A percentile compares a stretch with the other conserved stretches of the same genome.
These are phyloP conservation scores for Lathamus discolor DNA, from an alignment of 2,113 vertebrate genomes.

Conservation along the genomic window DNA sequence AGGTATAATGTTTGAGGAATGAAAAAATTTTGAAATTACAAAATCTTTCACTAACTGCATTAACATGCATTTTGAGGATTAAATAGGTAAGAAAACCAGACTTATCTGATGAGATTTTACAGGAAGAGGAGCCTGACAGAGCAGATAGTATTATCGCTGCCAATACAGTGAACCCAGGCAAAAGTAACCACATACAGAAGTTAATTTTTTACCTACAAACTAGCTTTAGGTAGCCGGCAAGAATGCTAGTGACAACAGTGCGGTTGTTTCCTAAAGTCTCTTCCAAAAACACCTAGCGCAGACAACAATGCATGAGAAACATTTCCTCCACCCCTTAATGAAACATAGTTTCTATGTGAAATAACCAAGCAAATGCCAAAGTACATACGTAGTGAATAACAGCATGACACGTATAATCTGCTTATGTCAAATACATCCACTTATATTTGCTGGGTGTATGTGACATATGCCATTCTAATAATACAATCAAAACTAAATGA, in stretches of 20 bases:
- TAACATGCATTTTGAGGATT: background rate
- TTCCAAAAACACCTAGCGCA: background rate
- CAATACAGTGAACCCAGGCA: background rate
- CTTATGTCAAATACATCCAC: slow-evolving; percentile 1
- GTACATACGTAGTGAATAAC: background rate
- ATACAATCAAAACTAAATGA: background rate
- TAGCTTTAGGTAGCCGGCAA: background rate
- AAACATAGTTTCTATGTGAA: background rate
- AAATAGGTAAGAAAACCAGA: background rate
- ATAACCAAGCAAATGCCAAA: background rate
- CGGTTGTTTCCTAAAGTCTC: background rate
- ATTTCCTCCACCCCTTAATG: background rate
- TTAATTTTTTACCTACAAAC: background rate
- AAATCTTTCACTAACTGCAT: background rate
- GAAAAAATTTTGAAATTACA: background rate
- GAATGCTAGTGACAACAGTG: background rate
- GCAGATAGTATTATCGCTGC: background rate
- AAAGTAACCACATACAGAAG: background rate
- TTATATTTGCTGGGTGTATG: background rate
- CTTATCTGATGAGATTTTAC: background rate
- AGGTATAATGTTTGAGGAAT: background rate
- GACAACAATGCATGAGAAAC: background rate
- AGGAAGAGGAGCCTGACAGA: background rate
- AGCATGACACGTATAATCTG: background rate
- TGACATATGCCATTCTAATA: background rate